Conservation (phyloP, 2,797 vertebrate genomes). For the Aselliscus stoliczkanus region DNA sequence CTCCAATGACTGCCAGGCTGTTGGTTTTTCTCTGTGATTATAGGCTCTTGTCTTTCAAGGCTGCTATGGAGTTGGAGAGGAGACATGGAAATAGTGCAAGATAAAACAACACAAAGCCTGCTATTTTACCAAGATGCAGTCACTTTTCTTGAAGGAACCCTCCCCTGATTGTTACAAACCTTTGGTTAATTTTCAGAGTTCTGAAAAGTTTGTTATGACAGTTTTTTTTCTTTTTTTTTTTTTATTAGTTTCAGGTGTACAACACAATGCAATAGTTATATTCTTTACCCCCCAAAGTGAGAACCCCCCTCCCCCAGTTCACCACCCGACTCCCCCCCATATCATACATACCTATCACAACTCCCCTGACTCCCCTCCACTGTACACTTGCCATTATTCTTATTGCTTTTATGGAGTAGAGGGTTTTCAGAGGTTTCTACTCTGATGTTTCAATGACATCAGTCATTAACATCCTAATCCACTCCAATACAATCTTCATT, state of each 20-base stretch:
- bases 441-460: neutral
- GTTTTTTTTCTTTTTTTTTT: too few relatives aligned
- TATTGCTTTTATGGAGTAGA: neutral
- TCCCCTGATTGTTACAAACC: neutral
- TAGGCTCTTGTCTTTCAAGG: neutral
- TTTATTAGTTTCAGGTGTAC: too few relatives aligned
- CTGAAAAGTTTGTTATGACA: neutral
- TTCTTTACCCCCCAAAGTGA: too few relatives aligned
- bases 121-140: neutral
- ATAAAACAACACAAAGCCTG: neutral
- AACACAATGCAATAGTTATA: too few relatives aligned
- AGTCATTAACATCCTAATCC: neutral
- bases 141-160: neutral
- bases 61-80: neutral
- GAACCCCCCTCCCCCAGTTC: too few relatives aligned
- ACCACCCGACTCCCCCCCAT: too few relatives aligned
- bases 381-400: neutral
- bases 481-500: neutral
- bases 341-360: too few relatives aligned
- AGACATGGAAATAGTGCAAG: neutral
- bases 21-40: neutral
- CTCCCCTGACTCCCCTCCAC: too few relatives aligned
- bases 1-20: neutral
- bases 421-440: neutral
- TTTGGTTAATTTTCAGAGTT: neutral